Conservation (phyloP, 2,113 vertebrate species). For the Burhinus bistriatus region DNA sequence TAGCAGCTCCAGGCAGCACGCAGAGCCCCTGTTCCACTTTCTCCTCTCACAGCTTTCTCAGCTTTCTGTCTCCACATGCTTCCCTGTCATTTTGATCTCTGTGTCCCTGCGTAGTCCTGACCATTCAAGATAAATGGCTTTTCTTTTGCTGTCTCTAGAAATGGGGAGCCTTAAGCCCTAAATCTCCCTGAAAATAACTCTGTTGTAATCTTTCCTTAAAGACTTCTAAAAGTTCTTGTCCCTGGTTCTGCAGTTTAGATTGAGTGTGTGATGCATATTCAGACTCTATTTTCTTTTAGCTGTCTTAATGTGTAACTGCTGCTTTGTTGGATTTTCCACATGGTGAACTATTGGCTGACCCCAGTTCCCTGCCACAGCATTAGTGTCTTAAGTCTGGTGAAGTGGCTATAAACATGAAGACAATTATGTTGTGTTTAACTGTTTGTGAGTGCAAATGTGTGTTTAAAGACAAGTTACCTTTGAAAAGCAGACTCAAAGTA, state of each 20-base stretch:
- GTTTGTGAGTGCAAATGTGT: background rate
- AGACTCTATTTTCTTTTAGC: background rate
- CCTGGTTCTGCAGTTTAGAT: background rate
- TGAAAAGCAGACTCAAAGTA: background rate
- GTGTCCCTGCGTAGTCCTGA: background rate
- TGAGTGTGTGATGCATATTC: background rate
- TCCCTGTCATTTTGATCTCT: background rate
- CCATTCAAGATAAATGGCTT: background rate
- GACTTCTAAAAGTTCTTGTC: background rate
- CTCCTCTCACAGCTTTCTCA: background rate
- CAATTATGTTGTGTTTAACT: background rate
- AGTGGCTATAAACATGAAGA: background rate
- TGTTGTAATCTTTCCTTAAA: background rate
- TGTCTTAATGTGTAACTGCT: background rate
- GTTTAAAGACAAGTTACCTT: background rate
- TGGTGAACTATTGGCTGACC: background rate
- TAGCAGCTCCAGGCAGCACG: background rate
- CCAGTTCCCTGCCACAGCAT: background rate
- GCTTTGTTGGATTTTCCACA: background rate
- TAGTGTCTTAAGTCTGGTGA: background rate
- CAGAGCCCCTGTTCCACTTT: background rate
- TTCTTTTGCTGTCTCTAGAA: background rate
- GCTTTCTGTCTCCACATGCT: background rate
- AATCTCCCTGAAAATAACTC: background rate
- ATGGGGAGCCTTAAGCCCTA: background rate